Percentiles rank a stretch among this genome's conserved stretches.
These are phyloP conservation scores for Nannoperca obscura DNA, from an alignment of 2,797 vertebrate species.

Conservation along the genomic window DNA sequence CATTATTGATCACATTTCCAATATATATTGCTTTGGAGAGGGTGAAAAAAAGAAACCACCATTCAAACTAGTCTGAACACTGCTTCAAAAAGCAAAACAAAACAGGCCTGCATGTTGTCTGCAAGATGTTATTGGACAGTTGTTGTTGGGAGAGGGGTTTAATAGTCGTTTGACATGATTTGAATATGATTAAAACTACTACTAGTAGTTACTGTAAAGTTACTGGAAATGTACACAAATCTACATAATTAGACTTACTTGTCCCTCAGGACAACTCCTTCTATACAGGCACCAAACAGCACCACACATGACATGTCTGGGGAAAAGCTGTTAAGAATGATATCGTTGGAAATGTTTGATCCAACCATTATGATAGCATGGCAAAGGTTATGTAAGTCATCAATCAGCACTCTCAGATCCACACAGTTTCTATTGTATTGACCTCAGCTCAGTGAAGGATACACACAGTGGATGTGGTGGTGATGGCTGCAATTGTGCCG, in stretches of 20 bases:
- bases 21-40: background rate
- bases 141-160: background rate
- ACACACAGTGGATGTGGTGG: constrained; percentile 97
- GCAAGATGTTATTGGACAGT: background rate
- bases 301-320: constrained; percentile 91
- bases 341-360: background rate
- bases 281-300: constrained; percentile 97
- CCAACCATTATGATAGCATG: background rate
- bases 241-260: constrained; percentile 87
- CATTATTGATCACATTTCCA: too few species aligned
- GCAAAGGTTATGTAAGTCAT: background rate
- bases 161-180: background rate
- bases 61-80: background rate
- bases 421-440: background rate
- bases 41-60: background rate
- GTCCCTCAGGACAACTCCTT: constrained; percentile 94
- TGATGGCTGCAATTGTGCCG: constrained; percentile 96
- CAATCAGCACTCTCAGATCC: background rate
- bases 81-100: too few species aligned
- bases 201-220: background rate
- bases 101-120: background rate
- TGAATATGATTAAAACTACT: background rate
- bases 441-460: constrained; percentile 85
- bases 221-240: constrained; percentile 1
- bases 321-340: constrained; percentile 68